phyloP scores from a whole-genome alignment of 2,113 vertebrate genomes.

The Menura novaehollandiae region DNA sequence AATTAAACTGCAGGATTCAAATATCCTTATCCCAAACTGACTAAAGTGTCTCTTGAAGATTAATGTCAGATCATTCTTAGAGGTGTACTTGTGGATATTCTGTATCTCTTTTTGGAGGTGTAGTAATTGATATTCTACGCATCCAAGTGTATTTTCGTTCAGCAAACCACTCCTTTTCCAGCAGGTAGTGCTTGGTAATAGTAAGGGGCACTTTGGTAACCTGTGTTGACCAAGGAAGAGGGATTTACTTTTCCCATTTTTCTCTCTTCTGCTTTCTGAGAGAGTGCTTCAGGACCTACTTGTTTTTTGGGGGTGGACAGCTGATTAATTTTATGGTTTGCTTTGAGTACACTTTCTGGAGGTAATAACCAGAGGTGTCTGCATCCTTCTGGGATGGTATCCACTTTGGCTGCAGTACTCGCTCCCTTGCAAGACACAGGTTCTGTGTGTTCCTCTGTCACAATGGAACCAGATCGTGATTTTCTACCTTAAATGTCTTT shows the following conservation, averaged over 20 bases:
- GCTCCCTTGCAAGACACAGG: not conserved
- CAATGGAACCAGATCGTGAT: not conserved
- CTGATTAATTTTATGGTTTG: not conserved
- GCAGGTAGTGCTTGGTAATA: not conserved
- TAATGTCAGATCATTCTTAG: not conserved
- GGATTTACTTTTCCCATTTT: not conserved
- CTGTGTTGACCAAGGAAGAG: not conserved
- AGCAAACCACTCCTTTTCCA: not conserved
- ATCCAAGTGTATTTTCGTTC: not conserved
- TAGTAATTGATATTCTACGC: not conserved
- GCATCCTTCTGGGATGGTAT: not conserved
- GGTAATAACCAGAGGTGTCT: not conserved
- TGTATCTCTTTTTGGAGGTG: not conserved
- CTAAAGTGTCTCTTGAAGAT: not conserved
- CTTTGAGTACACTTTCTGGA: not conserved
- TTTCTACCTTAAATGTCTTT: not conserved
- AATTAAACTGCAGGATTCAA: not conserved
- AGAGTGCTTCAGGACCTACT: not conserved
- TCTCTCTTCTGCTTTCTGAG: not conserved
- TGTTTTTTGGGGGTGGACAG: not conserved
- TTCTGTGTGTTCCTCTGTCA: not conserved
- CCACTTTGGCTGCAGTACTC: not conserved
- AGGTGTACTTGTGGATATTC: not conserved
- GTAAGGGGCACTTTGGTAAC: not conserved
- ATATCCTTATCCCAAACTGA: not conserved